phyloP scores from a whole-genome alignment of 2,888 invertebrate species.

The Nowickia ferox region DNA sequence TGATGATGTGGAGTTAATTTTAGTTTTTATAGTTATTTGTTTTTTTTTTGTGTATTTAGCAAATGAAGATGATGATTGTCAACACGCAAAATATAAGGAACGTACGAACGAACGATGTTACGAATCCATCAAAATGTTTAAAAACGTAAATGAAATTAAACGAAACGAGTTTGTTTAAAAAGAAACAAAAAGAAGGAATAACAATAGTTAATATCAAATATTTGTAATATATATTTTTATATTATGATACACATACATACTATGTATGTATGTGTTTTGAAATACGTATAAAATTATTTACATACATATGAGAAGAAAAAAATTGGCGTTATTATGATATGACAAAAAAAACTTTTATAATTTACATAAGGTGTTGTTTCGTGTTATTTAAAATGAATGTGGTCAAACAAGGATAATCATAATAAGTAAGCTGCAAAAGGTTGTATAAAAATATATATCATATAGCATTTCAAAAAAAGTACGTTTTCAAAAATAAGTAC shows the following conservation, averaged over 20 bases:
- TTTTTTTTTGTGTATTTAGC: conserved; percentile 57
- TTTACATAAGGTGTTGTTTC: conserved; percentile 25
- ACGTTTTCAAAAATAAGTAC: too few species aligned
- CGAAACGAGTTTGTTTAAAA: conserved; percentile 74
- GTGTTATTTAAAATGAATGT: neutral
- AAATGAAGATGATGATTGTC: conserved; percentile 72
- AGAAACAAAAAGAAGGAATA: conserved; percentile 75
- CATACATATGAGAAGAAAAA: conserved; percentile 13
- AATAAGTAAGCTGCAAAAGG: conserved; percentile 1
- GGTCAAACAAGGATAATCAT: conserved; percentile 23
- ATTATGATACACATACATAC: conserved; percentile 5
- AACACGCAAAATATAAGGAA: conserved; percentile 63
- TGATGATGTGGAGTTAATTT: conserved; percentile 59
- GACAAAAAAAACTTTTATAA: conserved; percentile 1
- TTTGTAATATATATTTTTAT: conserved; percentile 25
- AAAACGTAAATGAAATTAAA: conserved; percentile 73
- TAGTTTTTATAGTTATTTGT: conserved; percentile 41
- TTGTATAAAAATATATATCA: neutral
- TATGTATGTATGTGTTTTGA: neutral
- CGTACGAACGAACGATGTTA: conserved; percentile 72
- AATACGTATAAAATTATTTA: conserved; percentile 17
- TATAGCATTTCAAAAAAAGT: too few species aligned
- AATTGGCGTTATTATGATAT: conserved; percentile 14
- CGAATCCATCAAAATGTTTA: conserved; percentile 68
- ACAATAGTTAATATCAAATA: conserved; percentile 47